phyloP scores from a whole-genome alignment of 2,888 invertebrate genomes.

The Alloscopus bannaensis region DNA sequence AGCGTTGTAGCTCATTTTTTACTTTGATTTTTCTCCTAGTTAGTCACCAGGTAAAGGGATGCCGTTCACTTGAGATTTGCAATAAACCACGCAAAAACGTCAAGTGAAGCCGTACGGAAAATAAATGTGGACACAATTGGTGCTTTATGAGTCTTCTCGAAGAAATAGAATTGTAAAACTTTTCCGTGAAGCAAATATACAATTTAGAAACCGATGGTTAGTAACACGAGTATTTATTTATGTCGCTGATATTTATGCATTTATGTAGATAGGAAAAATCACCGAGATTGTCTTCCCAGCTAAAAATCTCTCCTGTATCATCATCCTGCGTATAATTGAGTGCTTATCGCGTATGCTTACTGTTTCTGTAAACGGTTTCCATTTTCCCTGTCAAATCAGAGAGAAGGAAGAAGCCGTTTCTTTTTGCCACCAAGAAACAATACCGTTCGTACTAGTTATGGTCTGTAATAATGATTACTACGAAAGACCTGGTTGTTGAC shows the following conservation, averaged over 20 bases:
- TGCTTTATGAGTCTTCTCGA: no score
- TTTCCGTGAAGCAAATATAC: no score
- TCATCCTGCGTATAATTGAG: no score
- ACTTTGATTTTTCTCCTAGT: constrained; percentile 42
- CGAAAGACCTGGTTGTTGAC: no score
- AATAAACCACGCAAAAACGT: neutral
- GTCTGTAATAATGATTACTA: constrained; percentile 56
- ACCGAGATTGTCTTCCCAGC: no score
- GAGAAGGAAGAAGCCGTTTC: constrained; percentile 1
- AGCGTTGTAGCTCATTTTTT: constrained; percentile 49
- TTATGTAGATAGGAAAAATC: neutral
- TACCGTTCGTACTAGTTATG: constrained; percentile 53
- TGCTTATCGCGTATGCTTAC: no score
- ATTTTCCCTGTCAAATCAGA: constrained; percentile 61
- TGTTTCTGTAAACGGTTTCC: constrained; percentile 40
- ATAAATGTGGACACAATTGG: no score
- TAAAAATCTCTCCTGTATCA: no score
- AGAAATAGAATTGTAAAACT: no score
- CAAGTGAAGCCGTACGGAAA: neutral
- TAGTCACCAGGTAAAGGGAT: constrained; percentile 30
- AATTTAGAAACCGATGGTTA: no score
- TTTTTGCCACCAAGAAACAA: constrained; percentile 57
- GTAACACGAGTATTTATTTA: no score
- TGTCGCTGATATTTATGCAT: no score
- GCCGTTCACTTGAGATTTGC: constrained; percentile 45